Evolutionary conservation across 2,113 vertebrate genomes (phyloP).

Genomic region (Platysteira castanea): DNA sequence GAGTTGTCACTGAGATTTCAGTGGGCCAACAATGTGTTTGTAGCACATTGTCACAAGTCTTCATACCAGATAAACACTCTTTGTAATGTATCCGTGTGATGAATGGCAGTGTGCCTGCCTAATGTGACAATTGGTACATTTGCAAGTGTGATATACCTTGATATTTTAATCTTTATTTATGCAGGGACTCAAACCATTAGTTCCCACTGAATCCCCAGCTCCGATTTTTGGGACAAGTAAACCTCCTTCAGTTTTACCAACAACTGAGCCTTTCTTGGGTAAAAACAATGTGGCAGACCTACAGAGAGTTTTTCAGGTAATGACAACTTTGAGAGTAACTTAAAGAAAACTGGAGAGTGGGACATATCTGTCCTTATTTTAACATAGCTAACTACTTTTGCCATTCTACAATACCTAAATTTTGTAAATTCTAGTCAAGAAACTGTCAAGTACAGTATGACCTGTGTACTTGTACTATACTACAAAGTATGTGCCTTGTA

Average conservation of each 20-base stretch:
- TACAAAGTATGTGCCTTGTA: neutral
- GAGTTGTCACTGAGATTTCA: neutral
- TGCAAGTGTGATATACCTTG: conserved; percentile 12
- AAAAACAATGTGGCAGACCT: conserved; percentile 85
- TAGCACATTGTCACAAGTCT: neutral
- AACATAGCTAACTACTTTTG: neutral
- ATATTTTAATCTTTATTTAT: conserved; percentile 53
- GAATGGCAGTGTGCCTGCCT: neutral
- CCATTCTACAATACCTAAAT: neutral
- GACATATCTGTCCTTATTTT: neutral
- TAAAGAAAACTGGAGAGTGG: neutral
- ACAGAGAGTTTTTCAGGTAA: conserved; percentile 91
- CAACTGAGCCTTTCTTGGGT: conserved; percentile 67
- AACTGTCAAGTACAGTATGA: neutral
- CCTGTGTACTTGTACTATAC: neutral
- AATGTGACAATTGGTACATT: neutral
- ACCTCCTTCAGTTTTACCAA: conserved; percentile 65
- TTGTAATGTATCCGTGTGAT: neutral
- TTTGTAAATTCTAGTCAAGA: neutral
- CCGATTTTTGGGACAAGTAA: conserved; percentile 84
- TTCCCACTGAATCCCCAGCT: conserved; percentile 75
- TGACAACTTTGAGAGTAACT: neutral
- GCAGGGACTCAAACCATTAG: conserved; percentile 82
- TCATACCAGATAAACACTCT: neutral
- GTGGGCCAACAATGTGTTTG: neutral